A percentile compares a stretch with the other conserved stretches of the same genome.
These are phyloP conservation scores for Martes flavigula DNA, from an alignment of 2,797 vertebrate species.

Conservation along the genomic window DNA sequence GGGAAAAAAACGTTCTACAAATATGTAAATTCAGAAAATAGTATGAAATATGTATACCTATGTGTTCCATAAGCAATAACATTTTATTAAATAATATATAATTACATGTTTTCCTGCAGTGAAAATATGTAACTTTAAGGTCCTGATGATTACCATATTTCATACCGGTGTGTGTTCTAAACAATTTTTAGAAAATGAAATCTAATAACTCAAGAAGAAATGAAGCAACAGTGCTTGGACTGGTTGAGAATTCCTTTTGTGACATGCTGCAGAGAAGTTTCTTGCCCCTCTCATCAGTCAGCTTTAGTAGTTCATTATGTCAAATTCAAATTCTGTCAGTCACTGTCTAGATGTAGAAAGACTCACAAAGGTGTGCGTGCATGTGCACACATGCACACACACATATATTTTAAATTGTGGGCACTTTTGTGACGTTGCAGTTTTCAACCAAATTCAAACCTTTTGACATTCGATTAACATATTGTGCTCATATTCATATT, in stretches of 20 bases:
- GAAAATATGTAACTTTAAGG: conserved; percentile 3
- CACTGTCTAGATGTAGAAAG: background rate
- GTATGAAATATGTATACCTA: background rate
- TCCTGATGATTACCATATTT: background rate
- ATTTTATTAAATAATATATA: background rate
- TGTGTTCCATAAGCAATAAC: background rate
- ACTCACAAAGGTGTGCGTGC: background rate
- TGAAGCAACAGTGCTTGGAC: background rate
- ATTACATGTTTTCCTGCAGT: background rate
- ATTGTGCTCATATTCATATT: conserved; percentile 31
- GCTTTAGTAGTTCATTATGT: background rate
- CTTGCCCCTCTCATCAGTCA: background rate
- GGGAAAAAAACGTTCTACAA: background rate
- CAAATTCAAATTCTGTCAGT: conserved; percentile 11
- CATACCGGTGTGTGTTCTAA: background rate
- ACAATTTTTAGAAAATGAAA: conserved; percentile 43
- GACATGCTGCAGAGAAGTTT: background rate
- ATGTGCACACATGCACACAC: background rate
- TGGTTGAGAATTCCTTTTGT: background rate
- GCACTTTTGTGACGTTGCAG: background rate
- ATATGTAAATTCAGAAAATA: conserved; percentile 24
- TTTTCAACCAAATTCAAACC: conserved; percentile 48
- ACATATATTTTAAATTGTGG: background rate
- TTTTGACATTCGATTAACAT: conserved; percentile 15
- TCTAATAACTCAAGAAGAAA: background rate